Evolutionary conservation across 64 coral and sea anemone species (phyloP).

Genomic region (Actinia equina): DNA sequence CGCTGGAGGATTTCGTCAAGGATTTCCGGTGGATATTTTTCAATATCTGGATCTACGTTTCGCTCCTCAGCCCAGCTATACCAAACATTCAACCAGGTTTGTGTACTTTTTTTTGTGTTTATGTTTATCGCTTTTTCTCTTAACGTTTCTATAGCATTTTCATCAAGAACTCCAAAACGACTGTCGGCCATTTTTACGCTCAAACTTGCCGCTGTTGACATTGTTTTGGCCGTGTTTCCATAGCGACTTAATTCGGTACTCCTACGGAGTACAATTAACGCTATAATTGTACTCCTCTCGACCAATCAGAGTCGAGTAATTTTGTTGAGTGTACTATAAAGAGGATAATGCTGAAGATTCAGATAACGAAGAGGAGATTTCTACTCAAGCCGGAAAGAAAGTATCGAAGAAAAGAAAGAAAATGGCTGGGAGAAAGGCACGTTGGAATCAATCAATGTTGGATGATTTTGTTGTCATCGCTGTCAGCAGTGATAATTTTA

Average conservation of each 20-base stretch:
- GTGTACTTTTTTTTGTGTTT: constrained; percentile 23
- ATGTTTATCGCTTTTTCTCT: constrained; percentile 2
- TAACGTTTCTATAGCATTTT: not conserved
- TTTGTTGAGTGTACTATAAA: too few species aligned
- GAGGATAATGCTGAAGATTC: not conserved
- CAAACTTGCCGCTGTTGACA: too few species aligned
- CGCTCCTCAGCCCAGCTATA: constrained; percentile 12
- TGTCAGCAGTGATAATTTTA: constrained; percentile 18
- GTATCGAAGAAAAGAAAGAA: constrained; percentile 7
- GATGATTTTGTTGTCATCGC: constrained; percentile 42
- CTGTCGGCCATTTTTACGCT: too few species aligned
- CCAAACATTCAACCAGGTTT: constrained; percentile 19
- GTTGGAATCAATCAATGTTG: constrained; percentile 28
- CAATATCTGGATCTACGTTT: not conserved
- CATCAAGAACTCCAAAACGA: too few species aligned
- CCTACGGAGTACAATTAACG: too few species aligned
- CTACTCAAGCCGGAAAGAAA: not conserved
- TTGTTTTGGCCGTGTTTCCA: too few species aligned
- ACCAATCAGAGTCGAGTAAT: too few species aligned
- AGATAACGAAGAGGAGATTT: constrained; percentile 14
- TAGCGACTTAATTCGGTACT: too few species aligned
- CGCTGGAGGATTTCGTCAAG: too few species aligned
- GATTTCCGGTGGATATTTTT: not conserved
- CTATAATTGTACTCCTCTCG: too few species aligned
- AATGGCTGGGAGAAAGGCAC: constrained; percentile 21